Conservation (phyloP, 2,797 vertebrate species). For the Dendrocincla tyrannina region DNA sequence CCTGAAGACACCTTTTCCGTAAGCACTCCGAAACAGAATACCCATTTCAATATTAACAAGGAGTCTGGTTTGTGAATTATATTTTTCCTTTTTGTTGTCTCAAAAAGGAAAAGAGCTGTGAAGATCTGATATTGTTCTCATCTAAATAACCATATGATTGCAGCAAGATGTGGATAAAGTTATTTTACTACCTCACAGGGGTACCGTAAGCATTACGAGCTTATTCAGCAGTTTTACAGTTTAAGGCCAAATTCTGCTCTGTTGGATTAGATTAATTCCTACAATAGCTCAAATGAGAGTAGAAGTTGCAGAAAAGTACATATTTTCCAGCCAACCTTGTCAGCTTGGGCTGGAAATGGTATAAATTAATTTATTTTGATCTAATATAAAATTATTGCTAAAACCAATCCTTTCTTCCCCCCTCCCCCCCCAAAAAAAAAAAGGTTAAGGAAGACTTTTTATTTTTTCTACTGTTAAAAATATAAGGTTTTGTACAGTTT, state of each 20-base stretch:
- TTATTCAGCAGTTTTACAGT: neutral
- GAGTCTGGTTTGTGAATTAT: neutral
- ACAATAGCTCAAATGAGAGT: neutral
- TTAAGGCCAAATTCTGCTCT: slow-evolving; percentile 20
- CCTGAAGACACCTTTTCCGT: slow-evolving; percentile 41
- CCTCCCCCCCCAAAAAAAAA: too few relatives aligned
- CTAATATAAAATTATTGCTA: slow-evolving; percentile 57
- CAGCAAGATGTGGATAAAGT: neutral
- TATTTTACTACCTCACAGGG: neutral
- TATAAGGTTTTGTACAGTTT: slow-evolving; percentile 1
- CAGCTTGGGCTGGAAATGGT: neutral
- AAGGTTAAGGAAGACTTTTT: slow-evolving; percentile 24
- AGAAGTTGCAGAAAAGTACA: neutral
- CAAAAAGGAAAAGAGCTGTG: neutral
- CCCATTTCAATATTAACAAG: neutral
- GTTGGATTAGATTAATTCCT: neutral
- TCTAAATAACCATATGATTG: neutral
- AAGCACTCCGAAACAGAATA: neutral
- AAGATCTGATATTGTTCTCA: neutral
- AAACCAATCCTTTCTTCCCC: slow-evolving; percentile 4
- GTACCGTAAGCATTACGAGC: neutral
- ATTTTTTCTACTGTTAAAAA: slow-evolving; percentile 1
- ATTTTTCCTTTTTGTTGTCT: neutral
- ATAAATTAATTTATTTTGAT: neutral
- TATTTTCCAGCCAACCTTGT: neutral